Evolutionary conservation across 1,140 invertebrate genomes (phyloP), one percentile per base, ranked within the genome.

Genomic region (Aphelenchoides fujianensis): DNA sequence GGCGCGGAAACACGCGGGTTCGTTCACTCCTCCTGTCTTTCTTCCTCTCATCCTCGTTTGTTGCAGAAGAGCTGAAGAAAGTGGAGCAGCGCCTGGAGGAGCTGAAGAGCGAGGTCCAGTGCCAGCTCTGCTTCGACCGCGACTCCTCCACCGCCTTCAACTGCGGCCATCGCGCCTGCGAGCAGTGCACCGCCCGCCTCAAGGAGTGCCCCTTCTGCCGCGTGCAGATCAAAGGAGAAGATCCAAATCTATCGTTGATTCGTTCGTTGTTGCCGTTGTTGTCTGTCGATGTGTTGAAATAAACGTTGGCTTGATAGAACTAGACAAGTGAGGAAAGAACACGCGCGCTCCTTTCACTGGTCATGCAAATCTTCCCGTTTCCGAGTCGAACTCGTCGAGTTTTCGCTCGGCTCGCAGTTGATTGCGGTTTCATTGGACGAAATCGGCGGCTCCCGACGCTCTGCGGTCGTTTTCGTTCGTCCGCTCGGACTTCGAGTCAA

Each of bases 311-410:
- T n/a, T 48, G 41, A 16, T 48, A 16, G 41, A 48, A 48, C 41
- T 48, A 48, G 41, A 48, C 41, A 48, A 48, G 41, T 48, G 41
- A 48, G n/a, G n/a, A n/a, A n/a, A n/a, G n/a, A n/a, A n/a, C n/a
- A n/a, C n/a, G n/a, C n/a, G n/a, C n/a, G 41, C 41, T 48, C 41
- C 12, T 48, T 48, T 48, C 23, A 48, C 23, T 12, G 41, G 23
- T n/a, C 23, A 48, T 48, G 41, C 41, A 48, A 48, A 48, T 48
- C n/a, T n/a, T n/a, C n/a, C n/a, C n/a, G n/a, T n/a, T n/a, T n/a
- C n/a, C n/a, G n/a, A n/a, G n/a, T 48, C 41, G 41, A 48, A 48
- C 12, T 12, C 12, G 41, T 16, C 23, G 41, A 48, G 41, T 48
- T 48, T 12, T 48, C 12, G 41, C 12, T 48, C 41, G 41, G 41